phyloP scores from a whole-genome alignment of 2,888 invertebrate species.

The Agonopterix subpropinquella region DNA sequence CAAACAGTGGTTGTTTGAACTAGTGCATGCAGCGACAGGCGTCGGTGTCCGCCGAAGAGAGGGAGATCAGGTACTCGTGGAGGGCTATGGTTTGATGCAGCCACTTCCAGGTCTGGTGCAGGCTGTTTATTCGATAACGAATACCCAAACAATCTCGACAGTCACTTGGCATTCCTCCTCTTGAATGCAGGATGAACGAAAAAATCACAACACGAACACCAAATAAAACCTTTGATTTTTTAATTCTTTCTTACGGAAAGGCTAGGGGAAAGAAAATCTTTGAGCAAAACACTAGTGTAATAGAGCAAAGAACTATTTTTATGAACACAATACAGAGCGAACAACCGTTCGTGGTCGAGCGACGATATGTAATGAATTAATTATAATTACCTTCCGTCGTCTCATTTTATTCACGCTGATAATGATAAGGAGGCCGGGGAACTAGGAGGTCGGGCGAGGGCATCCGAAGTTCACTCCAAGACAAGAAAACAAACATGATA shows the following conservation, averaged over 20 bases:
- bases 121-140: conserved; percentile 90
- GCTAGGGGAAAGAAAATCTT: not conserved
- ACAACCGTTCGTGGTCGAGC: conserved; percentile 34
- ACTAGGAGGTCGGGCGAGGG: conserved; percentile 69
- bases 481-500: conserved; percentile 70
- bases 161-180: conserved; percentile 79
- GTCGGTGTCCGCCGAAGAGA: conserved; percentile 85
- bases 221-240: conserved; percentile 24
- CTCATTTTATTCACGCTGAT: conserved; percentile 66
- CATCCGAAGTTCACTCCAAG: conserved; percentile 62
- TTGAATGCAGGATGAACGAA: conserved; percentile 66
- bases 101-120: conserved; percentile 97
- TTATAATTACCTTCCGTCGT: conserved; percentile 49
- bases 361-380: conserved; percentile 51
- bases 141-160: conserved; percentile 91
- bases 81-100: conserved; percentile 92
- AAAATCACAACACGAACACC: conserved; percentile 55
- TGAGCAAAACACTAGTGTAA: not conserved
- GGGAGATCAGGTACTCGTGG: conserved; percentile 90
- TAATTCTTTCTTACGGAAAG: not conserved
- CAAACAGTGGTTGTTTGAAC: conserved; percentile 31
- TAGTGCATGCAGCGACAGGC: conserved; percentile 49
- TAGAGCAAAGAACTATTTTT: not conserved
- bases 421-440: conserved; percentile 63
- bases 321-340: conserved; percentile 9